Conservation (phyloP, 2,113 vertebrate genomes). For the Suricata suricatta region DNA sequence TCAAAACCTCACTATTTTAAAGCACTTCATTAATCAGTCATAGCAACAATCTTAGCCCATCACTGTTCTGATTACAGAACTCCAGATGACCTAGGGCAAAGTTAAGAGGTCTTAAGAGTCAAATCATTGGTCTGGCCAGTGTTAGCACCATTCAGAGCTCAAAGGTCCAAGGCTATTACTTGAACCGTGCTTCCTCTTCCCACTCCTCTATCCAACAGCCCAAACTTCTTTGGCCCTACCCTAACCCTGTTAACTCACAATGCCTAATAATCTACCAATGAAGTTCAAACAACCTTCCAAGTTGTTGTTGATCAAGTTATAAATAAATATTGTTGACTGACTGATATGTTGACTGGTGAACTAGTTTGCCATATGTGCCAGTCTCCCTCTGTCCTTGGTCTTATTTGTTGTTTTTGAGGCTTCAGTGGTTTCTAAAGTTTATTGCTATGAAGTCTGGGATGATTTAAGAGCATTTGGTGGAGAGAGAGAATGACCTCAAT, state of each 20-base stretch:
- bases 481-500: slow-evolving; percentile 31
- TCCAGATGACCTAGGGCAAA: slow-evolving; percentile 8
- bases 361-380: background rate
- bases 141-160: background rate
- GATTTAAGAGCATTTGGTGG: background rate
- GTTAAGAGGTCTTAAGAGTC: background rate
- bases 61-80: slow-evolving; percentile 17
- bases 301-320: background rate
- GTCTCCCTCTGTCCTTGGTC: background rate
- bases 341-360: background rate
- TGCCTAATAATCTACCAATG: background rate
- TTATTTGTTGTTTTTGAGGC: background rate
- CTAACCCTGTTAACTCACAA: background rate
- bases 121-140: background rate
- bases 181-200: background rate
- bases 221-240: background rate
- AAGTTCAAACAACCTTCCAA: background rate
- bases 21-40: slow-evolving; percentile 32
- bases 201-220: background rate
- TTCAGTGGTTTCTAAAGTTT: background rate
- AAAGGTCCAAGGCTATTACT: background rate
- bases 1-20: slow-evolving; percentile 10
- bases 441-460: background rate
- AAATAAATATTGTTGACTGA: background rate
- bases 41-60: slow-evolving; percentile 4